Conservation (phyloP, 92 coral and sea anemone species). For the Zoanthus solanderi region DNA sequence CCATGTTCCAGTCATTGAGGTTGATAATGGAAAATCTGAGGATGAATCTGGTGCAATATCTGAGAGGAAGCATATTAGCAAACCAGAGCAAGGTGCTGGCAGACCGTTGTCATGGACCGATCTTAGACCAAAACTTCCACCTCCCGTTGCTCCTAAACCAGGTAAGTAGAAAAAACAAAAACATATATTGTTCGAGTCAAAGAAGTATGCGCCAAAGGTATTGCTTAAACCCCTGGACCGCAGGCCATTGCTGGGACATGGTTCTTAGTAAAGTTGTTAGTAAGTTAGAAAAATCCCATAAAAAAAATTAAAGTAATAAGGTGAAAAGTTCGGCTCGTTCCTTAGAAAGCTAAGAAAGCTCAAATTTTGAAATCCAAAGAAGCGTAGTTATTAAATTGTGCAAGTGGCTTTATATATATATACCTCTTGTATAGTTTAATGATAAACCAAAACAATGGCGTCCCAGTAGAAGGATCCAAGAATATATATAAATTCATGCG, state of each 20-base stretch:
- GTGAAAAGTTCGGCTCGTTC: too few species aligned
- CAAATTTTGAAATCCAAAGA: too few species aligned
- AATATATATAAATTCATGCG: too few species aligned
- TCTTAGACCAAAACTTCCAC: constrained; percentile 64
- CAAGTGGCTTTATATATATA: too few species aligned
- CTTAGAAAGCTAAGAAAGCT: too few species aligned
- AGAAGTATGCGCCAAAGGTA: not conserved
- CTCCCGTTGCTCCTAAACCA: constrained; percentile 74
- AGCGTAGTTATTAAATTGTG: too few species aligned
- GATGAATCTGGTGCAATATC: not conserved
- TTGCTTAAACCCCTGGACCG: not conserved
- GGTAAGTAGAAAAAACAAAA: constrained; percentile 44
- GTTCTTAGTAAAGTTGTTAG: too few species aligned
- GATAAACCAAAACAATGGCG: too few species aligned
- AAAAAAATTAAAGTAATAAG: too few species aligned
- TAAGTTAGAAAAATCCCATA: too few species aligned
- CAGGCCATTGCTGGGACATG: not conserved
- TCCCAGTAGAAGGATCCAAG: too few species aligned
- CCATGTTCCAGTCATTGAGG: constrained; percentile 4
- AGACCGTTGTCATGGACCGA: constrained; percentile 79
- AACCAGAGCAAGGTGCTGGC: constrained; percentile 29
- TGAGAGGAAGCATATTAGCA: constrained; percentile 18
- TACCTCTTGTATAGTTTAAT: too few species aligned
- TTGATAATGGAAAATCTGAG: not conserved
- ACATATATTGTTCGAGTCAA: not conserved